Conservation (phyloP, 2,888 invertebrate genomes). For the Agriopis leucophaearia region DNA sequence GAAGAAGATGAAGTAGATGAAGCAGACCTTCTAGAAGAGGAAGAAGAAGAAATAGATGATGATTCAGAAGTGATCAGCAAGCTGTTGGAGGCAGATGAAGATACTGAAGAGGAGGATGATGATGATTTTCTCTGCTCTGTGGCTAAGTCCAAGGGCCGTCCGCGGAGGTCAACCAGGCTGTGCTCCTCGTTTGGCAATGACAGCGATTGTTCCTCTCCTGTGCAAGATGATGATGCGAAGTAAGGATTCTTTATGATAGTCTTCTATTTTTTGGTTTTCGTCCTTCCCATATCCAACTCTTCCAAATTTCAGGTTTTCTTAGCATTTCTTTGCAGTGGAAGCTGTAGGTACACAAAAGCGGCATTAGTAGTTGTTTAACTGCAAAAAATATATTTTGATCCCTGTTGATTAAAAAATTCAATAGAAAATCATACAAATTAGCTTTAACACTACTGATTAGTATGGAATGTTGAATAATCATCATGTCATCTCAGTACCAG, state of each 20-base stretch:
- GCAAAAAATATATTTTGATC: too few relatives aligned
- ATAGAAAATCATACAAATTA: too few relatives aligned
- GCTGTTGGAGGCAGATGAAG: constrained; percentile 72
- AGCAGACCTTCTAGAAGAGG: constrained; percentile 48
- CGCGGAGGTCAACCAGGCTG: constrained; percentile 64
- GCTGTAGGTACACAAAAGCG: too few relatives aligned
- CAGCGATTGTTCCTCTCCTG: constrained; percentile 54
- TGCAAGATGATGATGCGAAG: constrained; percentile 59
- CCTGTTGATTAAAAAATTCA: too few relatives aligned
- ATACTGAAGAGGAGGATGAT: constrained; percentile 61
- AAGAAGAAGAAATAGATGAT: constrained; percentile 68
- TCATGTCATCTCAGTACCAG: neutral
- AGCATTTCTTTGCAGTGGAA: too few relatives aligned
- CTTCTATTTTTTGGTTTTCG: too few relatives aligned
- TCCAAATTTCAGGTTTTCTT: too few relatives aligned
- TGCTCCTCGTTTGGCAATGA: constrained; percentile 61
- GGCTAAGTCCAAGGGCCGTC: constrained; percentile 54
- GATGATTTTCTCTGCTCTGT: constrained; percentile 68
- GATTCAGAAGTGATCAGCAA: constrained; percentile 77
- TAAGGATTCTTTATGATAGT: constrained; percentile 42
- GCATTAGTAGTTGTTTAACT: too few relatives aligned
- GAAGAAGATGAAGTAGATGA: constrained; percentile 56
- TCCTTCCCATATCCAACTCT: too few relatives aligned
- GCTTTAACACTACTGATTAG: too few relatives aligned
- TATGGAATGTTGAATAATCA: too few relatives aligned